Evolutionary conservation across 1,140 invertebrate genomes (phyloP).

Genomic region (Chironomus tepperi): DNA sequence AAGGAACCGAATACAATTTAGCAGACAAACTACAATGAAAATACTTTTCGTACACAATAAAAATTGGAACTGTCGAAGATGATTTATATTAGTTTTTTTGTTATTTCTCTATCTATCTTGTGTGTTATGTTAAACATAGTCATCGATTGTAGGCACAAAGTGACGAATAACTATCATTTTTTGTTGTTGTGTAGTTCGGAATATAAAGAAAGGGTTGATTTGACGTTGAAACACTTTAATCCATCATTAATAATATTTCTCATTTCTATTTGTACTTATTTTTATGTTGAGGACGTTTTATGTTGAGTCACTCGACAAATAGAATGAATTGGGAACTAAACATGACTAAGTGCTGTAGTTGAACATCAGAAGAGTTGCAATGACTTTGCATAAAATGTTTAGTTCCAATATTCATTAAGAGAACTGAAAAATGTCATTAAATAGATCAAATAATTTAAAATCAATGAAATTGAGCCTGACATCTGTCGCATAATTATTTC

Average conservation of each 20-base stretch:
- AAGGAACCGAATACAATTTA: too few species aligned
- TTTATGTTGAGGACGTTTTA: neutral
- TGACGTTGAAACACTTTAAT: slow-evolving; percentile 23
- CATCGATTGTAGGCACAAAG: too few species aligned
- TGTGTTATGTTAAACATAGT: neutral
- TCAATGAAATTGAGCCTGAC: neutral
- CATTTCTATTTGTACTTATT: neutral
- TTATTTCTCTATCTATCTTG: neutral
- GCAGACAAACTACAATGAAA: too few species aligned
- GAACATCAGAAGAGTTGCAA: neutral
- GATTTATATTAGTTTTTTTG: slow-evolving; percentile 24
- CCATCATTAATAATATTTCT: slow-evolving; percentile 16
- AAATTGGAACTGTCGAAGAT: slow-evolving; percentile 19
- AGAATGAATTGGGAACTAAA: slow-evolving; percentile 5
- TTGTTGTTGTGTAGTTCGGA: neutral
- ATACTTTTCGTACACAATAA: neutral
- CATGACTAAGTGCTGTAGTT: neutral
- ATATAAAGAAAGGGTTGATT: slow-evolving; percentile 17
- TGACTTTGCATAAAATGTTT: neutral
- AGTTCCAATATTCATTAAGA: neutral
- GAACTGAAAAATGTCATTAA: neutral
- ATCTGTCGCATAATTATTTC: neutral
- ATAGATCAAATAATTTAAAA: neutral
- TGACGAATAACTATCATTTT: neutral
- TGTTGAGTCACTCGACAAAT: slow-evolving; percentile 20